Conservation (phyloP, 64 coral and sea anemone genomes). For the Platygyra sinensis region DNA sequence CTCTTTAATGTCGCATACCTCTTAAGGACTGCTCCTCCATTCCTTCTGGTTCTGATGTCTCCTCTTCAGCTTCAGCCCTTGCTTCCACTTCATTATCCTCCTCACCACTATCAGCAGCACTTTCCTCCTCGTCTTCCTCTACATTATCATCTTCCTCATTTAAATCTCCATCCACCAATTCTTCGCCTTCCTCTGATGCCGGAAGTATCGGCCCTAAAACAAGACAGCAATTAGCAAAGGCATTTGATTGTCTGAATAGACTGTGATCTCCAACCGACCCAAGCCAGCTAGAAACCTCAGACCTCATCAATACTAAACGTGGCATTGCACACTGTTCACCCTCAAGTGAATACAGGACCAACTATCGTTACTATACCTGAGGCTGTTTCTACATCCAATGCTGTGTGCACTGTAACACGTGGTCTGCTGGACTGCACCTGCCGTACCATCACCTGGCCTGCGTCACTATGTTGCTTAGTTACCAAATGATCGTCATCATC, state of each 20-base stretch:
- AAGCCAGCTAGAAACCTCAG: no score
- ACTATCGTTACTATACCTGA: constrained; percentile 50
- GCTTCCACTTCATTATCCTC: constrained; percentile 40
- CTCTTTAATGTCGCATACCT: not conserved
- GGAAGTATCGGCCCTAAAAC: constrained; percentile 71
- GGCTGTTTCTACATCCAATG: constrained; percentile 94
- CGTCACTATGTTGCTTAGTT: constrained; percentile 61
- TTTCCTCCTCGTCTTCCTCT: constrained; percentile 69
- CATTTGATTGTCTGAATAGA: no score
- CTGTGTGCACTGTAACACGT: constrained; percentile 70
- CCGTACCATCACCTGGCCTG: not conserved
- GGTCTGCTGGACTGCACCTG: constrained; percentile 17
- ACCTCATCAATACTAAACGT: no score
- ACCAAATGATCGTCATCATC: constrained; percentile 78
- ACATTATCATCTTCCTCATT: constrained; percentile 76
- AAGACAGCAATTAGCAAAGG: not conserved
- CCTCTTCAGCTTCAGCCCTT: constrained; percentile 48
- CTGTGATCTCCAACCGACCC: no score
- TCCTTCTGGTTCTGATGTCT: constrained; percentile 30
- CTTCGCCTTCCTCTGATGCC: constrained; percentile 93
- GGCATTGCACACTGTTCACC: no score
- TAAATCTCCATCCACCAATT: constrained; percentile 59
- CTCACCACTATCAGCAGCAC: constrained; percentile 8
- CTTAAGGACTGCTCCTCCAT: constrained; percentile 20
- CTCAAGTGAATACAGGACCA: no score